These are phyloP conservation scores for Dermatemys mawii DNA, from an alignment of 2,113 vertebrate species.

Conservation along the genomic window DNA sequence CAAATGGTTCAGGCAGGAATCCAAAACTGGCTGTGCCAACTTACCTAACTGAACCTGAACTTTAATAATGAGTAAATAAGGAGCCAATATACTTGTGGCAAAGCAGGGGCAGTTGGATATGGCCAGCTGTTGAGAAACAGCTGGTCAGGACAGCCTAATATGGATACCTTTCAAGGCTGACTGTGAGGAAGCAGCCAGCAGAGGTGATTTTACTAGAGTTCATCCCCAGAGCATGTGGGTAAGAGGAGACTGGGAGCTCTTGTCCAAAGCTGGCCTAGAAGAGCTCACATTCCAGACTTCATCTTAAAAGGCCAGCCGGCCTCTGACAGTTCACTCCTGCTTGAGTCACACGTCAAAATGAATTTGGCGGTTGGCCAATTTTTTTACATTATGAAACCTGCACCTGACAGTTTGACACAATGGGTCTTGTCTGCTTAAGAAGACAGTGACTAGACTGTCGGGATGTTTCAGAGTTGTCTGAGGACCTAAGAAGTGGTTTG, in stretches of 20 bases:
- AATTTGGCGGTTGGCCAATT: accelerated
- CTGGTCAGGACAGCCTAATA: not conserved
- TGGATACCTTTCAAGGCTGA: not conserved
- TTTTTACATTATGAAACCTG: not conserved
- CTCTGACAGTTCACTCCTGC: not conserved
- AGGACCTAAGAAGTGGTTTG: not conserved
- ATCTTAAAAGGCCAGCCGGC: not conserved
- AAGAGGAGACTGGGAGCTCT: not conserved
- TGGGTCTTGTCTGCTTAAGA: not conserved
- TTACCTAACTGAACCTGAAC: not conserved
- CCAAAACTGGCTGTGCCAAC: not conserved
- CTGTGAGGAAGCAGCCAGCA: not conserved
- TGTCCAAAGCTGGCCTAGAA: not conserved
- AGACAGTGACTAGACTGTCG: accelerated
- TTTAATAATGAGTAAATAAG: not conserved
- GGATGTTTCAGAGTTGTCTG: not conserved
- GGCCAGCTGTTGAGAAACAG: not conserved
- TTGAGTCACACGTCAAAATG: not conserved
- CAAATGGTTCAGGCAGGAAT: not conserved
- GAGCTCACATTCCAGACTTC: not conserved
- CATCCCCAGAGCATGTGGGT: not conserved
- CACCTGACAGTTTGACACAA: not conserved
- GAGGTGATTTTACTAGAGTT: not conserved
- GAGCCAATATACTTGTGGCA: not conserved
- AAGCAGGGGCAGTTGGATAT: not conserved